Base-by-base conservation (phyloP, 2,888 invertebrate genomes). In the Yponomeuta evonymella region DNA sequence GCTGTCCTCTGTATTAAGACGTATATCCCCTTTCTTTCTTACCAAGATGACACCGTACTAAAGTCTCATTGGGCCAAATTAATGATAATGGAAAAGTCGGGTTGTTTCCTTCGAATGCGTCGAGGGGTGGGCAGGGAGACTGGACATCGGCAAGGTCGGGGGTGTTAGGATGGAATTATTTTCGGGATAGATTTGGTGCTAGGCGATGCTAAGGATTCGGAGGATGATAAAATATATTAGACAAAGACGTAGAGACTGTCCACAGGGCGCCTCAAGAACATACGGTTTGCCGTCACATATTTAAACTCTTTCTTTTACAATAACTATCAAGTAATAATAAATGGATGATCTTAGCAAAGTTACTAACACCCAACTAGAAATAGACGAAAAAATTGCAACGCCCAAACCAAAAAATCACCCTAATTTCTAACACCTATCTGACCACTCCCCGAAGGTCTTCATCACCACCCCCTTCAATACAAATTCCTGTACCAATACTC, bases 71-170 rank as follows among this genome's bases (percentile, higher is more conserved):
- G 80, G 79, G 75, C 74, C 78, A 82, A 84, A 86, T 86, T 85
- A 86, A 83, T 82, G 84, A 79, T 86, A 86, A 86, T 86, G 85
- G 85, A 85, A 85, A 85, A 86, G 83, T 83, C 84, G 81, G 79
- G 85, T 86, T 78, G 74, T 72, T 72, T 72, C 73, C 70, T 58
- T 70, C 36, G 69, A 70, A 73, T 70, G 36, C 69, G 70, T 72
- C 73, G 70, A 70, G 58, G 74, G 76, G 72, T 72, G 74, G 48
- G 30, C 23, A 30, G 48, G 64, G 48, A 48, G 48, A 65, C 48
- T 48, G 65, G 65, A 48, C 48, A 70, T 64, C 48, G 65, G 51
- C 29, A 23, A 43, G 33, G n/a, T n/a, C 67, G 23, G 33, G 43
- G 15, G n/a, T 67, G n/a, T n/a, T 67, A 33, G 12, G 43, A 9